Base-by-base conservation (phyloP, 2,888 invertebrate species). In the Drosophila putrida region DNA sequence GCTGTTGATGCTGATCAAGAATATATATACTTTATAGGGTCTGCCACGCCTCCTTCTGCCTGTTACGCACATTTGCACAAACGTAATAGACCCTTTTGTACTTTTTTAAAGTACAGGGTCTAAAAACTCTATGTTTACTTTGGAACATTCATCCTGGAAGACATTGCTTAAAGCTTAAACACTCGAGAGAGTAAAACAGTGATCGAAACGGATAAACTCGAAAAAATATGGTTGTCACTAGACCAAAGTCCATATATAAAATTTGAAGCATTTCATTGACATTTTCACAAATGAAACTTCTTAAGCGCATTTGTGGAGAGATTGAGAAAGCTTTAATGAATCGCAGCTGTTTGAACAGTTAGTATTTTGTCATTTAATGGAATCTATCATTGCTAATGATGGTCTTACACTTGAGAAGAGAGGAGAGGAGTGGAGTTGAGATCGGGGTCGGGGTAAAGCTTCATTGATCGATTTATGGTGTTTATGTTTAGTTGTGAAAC, bases 401-500 rank as follows among this genome's bases (percentile, higher is more conserved):
- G 58, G 50, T 20, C 35, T 35, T 47, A 33, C 15, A 41, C 46
- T 13, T 35, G 39, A 38, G 25, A 15, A 3, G 43, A 47, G 31
- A 11, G 10, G 35, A 35, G 44, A 31, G 20, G n/a, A 10, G 36
- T 11, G 11, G 28, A 10, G 11, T 6, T 39, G 33, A n/a, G 35
- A 28, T 4, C 10, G 53, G 11, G 20, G 20, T 4, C 10, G 53
- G 11, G 20, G 20, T 28, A 53, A 33, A 20, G 33, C 50, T 60
- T 60, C 70, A 74, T 74, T 71, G 71, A 74, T 74, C 65, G 61
- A 65, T 74, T 65, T 71, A 41, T 59, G 43, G 36, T 58, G 31
- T 43, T 43, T 43, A 43, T 51, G 57, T 58, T 64, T 46, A 41
- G 33, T 46, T 33, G 58, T 46, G 47, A 71, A 75, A 75, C 75